Conservation (phyloP, 2,888 invertebrate genomes). For the Mythimna lalbum region DNA sequence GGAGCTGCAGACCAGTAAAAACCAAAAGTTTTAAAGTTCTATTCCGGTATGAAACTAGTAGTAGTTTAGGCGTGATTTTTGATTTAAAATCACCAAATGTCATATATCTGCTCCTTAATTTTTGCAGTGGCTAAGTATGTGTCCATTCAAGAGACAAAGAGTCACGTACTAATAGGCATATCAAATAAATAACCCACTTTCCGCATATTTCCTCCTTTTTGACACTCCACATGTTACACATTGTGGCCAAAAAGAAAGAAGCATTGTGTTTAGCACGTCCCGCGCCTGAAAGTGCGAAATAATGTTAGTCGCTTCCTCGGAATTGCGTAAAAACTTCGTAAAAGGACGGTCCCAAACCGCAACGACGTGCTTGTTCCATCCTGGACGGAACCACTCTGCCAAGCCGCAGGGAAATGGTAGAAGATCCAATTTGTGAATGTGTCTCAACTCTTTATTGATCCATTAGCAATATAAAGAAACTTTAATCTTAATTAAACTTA, state of each 20-base stretch:
- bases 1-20: no score
- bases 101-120: no score
- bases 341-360: conserved; percentile 62
- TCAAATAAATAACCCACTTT: conserved; percentile 46
- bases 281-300: conserved; percentile 68
- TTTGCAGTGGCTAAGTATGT: neutral
- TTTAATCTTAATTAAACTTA: no score
- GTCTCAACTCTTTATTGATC: no score
- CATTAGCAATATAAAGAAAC: no score
- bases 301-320: conserved; percentile 66
- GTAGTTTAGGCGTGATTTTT: no score
- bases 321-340: conserved; percentile 67
- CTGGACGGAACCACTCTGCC: conserved; percentile 24
- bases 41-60: no score
- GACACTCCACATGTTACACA: conserved; percentile 45
- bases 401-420: conserved; percentile 14
- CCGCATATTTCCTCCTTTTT: conserved; percentile 23
- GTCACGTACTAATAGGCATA: conserved; percentile 18
- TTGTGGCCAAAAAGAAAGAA: conserved; percentile 48
- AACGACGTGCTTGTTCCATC: conserved; percentile 58
- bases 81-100: no score
- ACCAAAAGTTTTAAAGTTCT: no score
- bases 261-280: conserved; percentile 66
- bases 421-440: conserved; percentile 17
- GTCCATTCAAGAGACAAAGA: neutral